Conservation (phyloP, 2,888 invertebrate species). For the Rhamnusium bicolor region DNA sequence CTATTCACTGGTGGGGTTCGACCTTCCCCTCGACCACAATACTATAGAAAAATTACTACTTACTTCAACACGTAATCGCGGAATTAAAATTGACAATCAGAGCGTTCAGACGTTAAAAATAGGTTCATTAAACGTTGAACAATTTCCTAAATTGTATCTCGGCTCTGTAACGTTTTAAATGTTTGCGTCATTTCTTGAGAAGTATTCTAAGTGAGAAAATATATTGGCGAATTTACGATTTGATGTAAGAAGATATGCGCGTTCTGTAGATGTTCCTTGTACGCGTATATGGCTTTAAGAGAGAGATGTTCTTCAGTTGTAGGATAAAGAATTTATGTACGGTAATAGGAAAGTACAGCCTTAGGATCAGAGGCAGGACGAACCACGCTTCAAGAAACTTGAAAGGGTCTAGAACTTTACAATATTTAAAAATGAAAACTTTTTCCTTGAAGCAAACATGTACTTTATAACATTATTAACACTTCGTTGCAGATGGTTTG, state of each 20-base stretch:
- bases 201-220: background rate
- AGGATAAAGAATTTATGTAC: slow-evolving; percentile 14
- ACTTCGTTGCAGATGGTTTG: no score
- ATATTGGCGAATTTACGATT: background rate
- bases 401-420: background rate
- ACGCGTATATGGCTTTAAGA: slow-evolving; percentile 6
- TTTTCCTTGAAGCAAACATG: no score
- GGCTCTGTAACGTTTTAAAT: background rate
- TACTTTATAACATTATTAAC: no score
- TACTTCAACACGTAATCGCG: slow-evolving; percentile 21
- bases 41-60: slow-evolving; percentile 32
- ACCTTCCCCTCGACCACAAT: slow-evolving; percentile 14
- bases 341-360: slow-evolving; percentile 2
- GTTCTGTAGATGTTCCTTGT: background rate
- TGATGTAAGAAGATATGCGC: background rate
- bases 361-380: slow-evolving; percentile 2
- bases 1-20: slow-evolving; percentile 43
- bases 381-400: background rate
- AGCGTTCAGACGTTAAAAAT: slow-evolving; percentile 7
- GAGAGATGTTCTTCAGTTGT: background rate
- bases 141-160: background rate
- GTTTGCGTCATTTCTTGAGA: background rate
- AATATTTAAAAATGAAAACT: background rate
- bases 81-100: slow-evolving; percentile 37
- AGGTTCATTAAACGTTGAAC: background rate